Percentiles rank a stretch among this genome's conserved stretches.
phyloP scores from a whole-genome alignment of 2,113 vertebrate genomes.

The Pelecanoides urinatrix region DNA sequence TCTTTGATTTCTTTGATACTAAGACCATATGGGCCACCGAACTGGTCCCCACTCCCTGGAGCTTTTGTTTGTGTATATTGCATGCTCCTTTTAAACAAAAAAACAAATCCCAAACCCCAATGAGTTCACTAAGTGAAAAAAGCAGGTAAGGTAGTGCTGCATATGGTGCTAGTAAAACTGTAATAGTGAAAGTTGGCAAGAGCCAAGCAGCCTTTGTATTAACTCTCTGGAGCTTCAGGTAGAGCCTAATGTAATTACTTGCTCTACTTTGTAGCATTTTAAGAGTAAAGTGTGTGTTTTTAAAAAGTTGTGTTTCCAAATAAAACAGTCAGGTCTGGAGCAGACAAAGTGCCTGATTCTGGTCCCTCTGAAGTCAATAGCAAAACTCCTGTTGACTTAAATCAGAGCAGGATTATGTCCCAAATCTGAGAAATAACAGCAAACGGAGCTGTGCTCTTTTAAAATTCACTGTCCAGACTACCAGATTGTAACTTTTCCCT shows the following conservation, averaged over 20 bases:
- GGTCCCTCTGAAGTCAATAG: background rate
- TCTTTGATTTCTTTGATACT: background rate
- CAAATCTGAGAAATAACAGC: background rate
- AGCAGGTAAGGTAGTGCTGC: conserved; percentile 25
- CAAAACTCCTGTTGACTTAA: background rate
- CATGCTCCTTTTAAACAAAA: background rate
- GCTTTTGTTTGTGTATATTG: conserved; percentile 32
- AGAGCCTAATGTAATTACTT: conserved; percentile 56
- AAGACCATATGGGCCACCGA: background rate
- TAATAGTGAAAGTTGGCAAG: conserved; percentile 38
- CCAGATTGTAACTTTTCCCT: background rate
- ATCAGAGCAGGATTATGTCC: conserved; percentile 1
- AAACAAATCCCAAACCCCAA: background rate
- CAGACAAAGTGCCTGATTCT: conserved; percentile 29
- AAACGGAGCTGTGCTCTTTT: background rate
- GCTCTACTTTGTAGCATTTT: conserved; percentile 40
- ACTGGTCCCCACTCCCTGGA: background rate
- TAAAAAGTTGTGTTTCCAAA: conserved; percentile 53
- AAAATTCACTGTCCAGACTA: background rate
- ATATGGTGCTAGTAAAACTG: conserved; percentile 62
- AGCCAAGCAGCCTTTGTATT: conserved; percentile 44
- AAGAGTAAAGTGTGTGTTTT: conserved; percentile 49
- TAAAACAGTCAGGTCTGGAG: conserved; percentile 29
- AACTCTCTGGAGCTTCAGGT: conserved; percentile 58
- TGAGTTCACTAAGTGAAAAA: conserved; percentile 35